phyloP scores from a whole-genome alignment of 2,888 invertebrate genomes.

The Harpalus rubripes region DNA sequence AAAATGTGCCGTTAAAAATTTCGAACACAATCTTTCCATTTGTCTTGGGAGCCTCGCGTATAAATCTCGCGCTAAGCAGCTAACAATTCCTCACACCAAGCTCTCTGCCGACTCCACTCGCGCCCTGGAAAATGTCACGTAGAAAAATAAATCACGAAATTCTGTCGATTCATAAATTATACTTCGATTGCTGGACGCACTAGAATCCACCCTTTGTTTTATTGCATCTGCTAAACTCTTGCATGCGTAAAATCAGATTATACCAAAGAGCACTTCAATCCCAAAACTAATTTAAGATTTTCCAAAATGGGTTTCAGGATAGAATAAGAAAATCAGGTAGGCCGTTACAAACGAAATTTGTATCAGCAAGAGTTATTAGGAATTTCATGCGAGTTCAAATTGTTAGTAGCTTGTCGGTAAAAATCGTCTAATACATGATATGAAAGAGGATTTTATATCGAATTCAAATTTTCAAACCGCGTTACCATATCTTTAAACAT shows the following conservation, averaged over 20 bases:
- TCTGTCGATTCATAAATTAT: constrained; percentile 67
- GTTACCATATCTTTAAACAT: too few relatives aligned
- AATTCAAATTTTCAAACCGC: too few relatives aligned
- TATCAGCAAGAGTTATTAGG: too few relatives aligned
- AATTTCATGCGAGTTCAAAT: too few relatives aligned
- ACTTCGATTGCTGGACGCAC: constrained; percentile 55
- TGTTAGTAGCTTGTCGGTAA: too few relatives aligned
- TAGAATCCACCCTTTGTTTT: constrained; percentile 37
- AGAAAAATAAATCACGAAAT: constrained; percentile 66
- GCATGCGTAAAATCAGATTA: constrained; percentile 38
- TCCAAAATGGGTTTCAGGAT: background rate
- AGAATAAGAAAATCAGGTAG: too few relatives aligned
- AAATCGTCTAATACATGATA: too few relatives aligned
- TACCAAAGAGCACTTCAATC: background rate
- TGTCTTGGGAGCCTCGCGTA: constrained; percentile 87
- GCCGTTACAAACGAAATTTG: too few relatives aligned
- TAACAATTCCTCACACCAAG: constrained; percentile 77
- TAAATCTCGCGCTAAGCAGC: constrained; percentile 85
- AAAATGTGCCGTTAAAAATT: constrained; percentile 89
- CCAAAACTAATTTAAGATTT: background rate
- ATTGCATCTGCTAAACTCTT: constrained; percentile 28
- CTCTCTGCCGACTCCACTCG: constrained; percentile 48
- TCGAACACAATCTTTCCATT: constrained; percentile 89
- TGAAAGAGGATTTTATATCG: too few relatives aligned
- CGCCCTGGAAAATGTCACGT: constrained; percentile 66